Percentiles rank a stretch among this genome's conserved stretches.
These are phyloP conservation scores for Cygnus olor DNA, from an alignment of 2,797 vertebrate species.

Conservation along the genomic window DNA sequence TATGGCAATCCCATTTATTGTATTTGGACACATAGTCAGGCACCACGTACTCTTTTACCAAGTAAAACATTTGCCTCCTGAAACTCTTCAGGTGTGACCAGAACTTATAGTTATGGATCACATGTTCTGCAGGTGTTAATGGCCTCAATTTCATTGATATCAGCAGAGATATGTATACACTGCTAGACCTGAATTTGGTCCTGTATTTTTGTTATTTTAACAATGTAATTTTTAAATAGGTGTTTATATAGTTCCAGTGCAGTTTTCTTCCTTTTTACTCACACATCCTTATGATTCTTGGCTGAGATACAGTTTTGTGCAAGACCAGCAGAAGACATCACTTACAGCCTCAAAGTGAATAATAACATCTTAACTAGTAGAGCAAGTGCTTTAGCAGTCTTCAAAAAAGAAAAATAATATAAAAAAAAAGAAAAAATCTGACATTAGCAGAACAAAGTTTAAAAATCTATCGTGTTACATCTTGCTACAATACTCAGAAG, in stretches of 20 bases:
- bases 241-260: slow-evolving; percentile 47
- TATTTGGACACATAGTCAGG: slow-evolving; percentile 60
- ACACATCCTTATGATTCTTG: slow-evolving; percentile 16
- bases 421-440: background rate
- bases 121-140: slow-evolving; percentile 42
- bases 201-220: slow-evolving; percentile 53
- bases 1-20: slow-evolving; percentile 23
- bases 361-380: background rate
- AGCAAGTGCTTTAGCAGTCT: background rate
- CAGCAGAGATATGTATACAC: background rate
- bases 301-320: background rate
- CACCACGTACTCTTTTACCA: slow-evolving; percentile 55
- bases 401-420: background rate
- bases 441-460: background rate
- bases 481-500: background rate
- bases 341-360: background rate
- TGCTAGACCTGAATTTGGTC: background rate
- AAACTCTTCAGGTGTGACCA: slow-evolving; percentile 64
- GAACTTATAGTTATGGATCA: slow-evolving; percentile 24
- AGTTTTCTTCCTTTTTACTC: slow-evolving; percentile 30
- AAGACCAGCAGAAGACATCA: slow-evolving; percentile 27
- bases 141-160: slow-evolving; percentile 3
- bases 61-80: slow-evolving; percentile 30
- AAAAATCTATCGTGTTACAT: background rate
- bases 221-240: slow-evolving; percentile 31